phyloP scores from a whole-genome alignment of 2,113 vertebrate genomes.

The Macrotus californicus region DNA sequence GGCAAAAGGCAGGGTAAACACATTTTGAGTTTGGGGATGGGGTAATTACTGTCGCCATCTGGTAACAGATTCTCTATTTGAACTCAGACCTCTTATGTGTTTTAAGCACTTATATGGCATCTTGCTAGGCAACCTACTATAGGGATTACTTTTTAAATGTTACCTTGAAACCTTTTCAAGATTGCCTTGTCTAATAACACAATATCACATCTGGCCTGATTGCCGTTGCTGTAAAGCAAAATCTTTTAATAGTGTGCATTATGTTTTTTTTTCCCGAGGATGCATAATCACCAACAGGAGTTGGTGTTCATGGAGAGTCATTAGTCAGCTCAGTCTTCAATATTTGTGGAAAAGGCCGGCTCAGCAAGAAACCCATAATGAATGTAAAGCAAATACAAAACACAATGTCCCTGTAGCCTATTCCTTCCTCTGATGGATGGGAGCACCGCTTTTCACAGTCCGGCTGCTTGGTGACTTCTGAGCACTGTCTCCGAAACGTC shows the following conservation, averaged over 20 bases:
- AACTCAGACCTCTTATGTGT: constrained; percentile 63
- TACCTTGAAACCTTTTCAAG: constrained; percentile 69
- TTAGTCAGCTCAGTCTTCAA: constrained; percentile 62
- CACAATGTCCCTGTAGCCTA: constrained; percentile 43
- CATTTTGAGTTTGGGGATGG: constrained; percentile 66
- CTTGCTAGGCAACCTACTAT: constrained; percentile 66
- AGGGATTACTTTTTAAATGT: constrained; percentile 75
- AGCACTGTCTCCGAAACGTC: constrained; percentile 45
- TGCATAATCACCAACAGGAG: constrained; percentile 40
- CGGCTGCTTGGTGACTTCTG: constrained; percentile 57
- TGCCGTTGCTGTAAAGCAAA: constrained; percentile 52
- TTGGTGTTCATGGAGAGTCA: constrained; percentile 50
- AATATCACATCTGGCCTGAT: constrained; percentile 65
- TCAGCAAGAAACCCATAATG: constrained; percentile 60
- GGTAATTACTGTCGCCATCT: constrained; percentile 70
- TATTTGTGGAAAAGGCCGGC: constrained; percentile 63
- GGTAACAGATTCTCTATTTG: constrained; percentile 63
- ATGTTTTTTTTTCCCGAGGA: constrained; percentile 65
- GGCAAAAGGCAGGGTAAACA: constrained; percentile 67
- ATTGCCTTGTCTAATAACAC: constrained; percentile 69
- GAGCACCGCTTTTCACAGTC: constrained; percentile 11
- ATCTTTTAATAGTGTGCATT: constrained; percentile 61
- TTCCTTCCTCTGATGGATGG: constrained; percentile 56
- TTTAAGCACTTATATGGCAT: constrained; percentile 62
- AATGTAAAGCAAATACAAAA: constrained; percentile 59